A percentile compares a stretch with the other conserved stretches of the same genome.
Evolutionary conservation across 2,888 invertebrate species (phyloP).

Genomic region (Mellilla xanthometata): DNA sequence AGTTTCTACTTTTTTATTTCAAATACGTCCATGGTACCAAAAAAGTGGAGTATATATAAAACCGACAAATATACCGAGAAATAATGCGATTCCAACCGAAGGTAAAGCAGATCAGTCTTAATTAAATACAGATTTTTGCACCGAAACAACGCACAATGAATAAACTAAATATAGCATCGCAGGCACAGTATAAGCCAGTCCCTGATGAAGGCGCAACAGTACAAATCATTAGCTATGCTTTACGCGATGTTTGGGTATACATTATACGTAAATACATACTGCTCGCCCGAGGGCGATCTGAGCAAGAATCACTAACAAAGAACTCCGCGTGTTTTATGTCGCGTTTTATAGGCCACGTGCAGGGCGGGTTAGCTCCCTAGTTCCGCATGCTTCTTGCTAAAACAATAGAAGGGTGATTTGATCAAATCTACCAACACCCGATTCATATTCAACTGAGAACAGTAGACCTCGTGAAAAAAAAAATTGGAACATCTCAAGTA

Average conservation of each 20-base stretch:
- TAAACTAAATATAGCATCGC: conserved; percentile 74
- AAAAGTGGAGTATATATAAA: no score
- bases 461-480: no score
- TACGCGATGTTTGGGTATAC: conserved; percentile 25
- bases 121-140: conserved; percentile 51
- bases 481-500: no score
- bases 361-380: neutral
- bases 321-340: conserved; percentile 11
- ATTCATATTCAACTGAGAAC: no score
- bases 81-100: no score
- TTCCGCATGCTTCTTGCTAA: neutral
- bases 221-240: conserved; percentile 41
- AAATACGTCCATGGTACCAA: no score
- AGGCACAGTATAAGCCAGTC: conserved; percentile 60
- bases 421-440: no score
- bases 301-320: conserved; percentile 13
- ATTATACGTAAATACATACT: conserved; percentile 16
- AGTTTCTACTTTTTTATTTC: no score
- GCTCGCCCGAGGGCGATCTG: conserved; percentile 7
- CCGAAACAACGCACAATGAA: conserved; percentile 66
- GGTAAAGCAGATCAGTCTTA: conserved; percentile 3
- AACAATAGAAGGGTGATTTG: no score
- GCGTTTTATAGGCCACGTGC: conserved; percentile 5
- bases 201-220: conserved; percentile 52
- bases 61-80: no score